Evolutionary conservation across 1,140 invertebrate species (phyloP).

Genomic region (Mercenaria mercenaria): DNA sequence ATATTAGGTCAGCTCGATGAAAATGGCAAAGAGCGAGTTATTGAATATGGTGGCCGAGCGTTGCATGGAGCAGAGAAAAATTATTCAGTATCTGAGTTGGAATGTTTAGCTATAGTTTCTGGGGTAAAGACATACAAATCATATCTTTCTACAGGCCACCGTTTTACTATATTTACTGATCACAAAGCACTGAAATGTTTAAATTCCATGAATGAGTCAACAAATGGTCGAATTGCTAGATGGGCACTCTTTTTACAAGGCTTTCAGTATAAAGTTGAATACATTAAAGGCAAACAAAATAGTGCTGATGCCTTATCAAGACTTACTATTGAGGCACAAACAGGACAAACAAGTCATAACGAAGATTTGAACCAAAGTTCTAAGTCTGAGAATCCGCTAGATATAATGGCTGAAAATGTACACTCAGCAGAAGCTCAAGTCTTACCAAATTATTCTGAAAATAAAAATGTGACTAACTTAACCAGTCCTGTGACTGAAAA

Average conservation of each 20-base stretch:
- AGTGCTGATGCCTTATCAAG: constrained; percentile 30
- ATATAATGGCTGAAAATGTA: not conserved
- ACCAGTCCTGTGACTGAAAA: not conserved
- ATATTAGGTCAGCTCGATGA: constrained; percentile 45
- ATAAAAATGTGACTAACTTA: not conserved
- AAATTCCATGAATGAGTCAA: not conserved
- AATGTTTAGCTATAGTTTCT: constrained; percentile 21
- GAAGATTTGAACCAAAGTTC: not conserved
- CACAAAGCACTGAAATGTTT: constrained; percentile 51
- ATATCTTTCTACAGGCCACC: constrained; percentile 29
- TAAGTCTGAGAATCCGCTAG: not conserved
- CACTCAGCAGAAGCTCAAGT: not conserved
- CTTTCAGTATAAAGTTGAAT: not conserved
- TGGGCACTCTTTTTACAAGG: constrained; percentile 36
- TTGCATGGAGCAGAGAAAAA: constrained; percentile 74
- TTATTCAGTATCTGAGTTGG: constrained; percentile 27
- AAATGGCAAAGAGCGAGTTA: constrained; percentile 12
- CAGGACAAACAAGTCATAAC: not conserved
- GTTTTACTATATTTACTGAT: constrained; percentile 50
- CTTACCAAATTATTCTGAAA: not conserved
- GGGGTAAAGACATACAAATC: constrained; percentile 26
- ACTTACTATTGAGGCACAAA: not conserved
- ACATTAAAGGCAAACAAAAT: constrained; percentile 5
- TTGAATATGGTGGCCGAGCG: constrained; percentile 71
- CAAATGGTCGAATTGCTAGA: not conserved